phyloP scores from a whole-genome alignment of 2,888 invertebrate genomes.

The Desoria tigrina region DNA sequence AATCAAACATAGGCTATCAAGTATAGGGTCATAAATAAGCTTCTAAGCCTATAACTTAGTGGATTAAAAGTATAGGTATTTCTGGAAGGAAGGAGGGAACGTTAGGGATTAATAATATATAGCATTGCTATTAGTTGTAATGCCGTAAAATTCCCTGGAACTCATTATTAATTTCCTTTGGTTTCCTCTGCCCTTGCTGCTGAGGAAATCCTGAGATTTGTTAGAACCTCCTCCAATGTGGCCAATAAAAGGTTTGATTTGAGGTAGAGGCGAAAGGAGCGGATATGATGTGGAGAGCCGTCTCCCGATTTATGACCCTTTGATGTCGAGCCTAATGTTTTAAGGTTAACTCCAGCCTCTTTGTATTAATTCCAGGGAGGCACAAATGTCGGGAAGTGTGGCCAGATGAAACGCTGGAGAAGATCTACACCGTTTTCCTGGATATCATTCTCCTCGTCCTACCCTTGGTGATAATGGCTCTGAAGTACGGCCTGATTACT shows the following conservation, averaged over 20 bases:
- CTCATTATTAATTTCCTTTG: constrained; percentile 1
- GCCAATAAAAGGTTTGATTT: constrained; percentile 3
- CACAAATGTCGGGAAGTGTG: constrained; percentile 67
- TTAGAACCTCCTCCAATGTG: too few relatives aligned
- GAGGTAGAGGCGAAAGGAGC: not conserved
- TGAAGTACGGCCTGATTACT: constrained; percentile 66
- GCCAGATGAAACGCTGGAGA: constrained; percentile 62
- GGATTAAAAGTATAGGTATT: too few relatives aligned
- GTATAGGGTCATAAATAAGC: too few relatives aligned
- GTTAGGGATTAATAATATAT: too few relatives aligned
- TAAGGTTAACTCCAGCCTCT: constrained; percentile 8
- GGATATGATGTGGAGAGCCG: not conserved
- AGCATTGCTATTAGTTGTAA: too few relatives aligned
- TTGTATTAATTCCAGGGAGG: constrained; percentile 58
- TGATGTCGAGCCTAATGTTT: constrained; percentile 4
- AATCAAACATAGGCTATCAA: too few relatives aligned
- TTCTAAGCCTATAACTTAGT: too few relatives aligned
- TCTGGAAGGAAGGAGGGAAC: too few relatives aligned
- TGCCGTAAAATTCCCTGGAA: not conserved
- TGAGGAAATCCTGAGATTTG: too few relatives aligned
- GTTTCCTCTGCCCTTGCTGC: too few relatives aligned
- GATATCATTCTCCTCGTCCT: constrained; percentile 67
- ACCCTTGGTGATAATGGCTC: constrained; percentile 66
- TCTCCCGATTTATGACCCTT: constrained; percentile 6
- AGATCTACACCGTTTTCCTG: constrained; percentile 66